Percentiles rank a stretch among this genome's conserved stretches.
phyloP scores from a whole-genome alignment of 2,113 vertebrate genomes.

The Tonatia bakeri region DNA sequence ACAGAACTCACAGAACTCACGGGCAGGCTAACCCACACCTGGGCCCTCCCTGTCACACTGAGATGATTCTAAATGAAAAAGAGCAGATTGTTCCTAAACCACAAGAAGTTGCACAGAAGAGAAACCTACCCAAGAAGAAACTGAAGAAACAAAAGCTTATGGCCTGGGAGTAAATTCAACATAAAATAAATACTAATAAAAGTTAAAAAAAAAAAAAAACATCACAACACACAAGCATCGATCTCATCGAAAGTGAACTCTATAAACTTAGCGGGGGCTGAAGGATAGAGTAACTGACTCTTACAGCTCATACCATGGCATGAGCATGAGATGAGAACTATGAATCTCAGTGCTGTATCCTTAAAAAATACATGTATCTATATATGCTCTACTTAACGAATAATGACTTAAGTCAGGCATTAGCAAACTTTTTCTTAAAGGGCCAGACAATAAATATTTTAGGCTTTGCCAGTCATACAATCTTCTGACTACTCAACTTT shows the following conservation, averaged over 20 bases:
- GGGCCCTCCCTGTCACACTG: too few species aligned
- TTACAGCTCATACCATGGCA: neutral
- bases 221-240: neutral
- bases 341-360: neutral
- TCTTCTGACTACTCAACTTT: neutral
- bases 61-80: too few species aligned
- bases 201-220: too few species aligned
- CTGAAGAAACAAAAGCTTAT: too few species aligned
- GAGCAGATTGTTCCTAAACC: too few species aligned
- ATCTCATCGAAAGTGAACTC: conserved; percentile 22
- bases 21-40: too few species aligned
- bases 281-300: neutral
- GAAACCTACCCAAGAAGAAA: too few species aligned
- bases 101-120: too few species aligned
- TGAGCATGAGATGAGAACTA: neutral
- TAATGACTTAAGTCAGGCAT: neutral
- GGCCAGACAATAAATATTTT: neutral
- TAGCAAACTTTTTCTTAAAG: neutral
- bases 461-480: neutral
- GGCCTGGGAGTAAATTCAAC: too few species aligned
- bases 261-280: neutral
- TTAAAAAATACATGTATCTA: neutral
- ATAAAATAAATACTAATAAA: too few species aligned
- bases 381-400: neutral
- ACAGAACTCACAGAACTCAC: too few species aligned